These are phyloP conservation scores for Amblyjoppa proteus DNA, from an alignment of 2,888 invertebrate species.

Conservation along the genomic window DNA sequence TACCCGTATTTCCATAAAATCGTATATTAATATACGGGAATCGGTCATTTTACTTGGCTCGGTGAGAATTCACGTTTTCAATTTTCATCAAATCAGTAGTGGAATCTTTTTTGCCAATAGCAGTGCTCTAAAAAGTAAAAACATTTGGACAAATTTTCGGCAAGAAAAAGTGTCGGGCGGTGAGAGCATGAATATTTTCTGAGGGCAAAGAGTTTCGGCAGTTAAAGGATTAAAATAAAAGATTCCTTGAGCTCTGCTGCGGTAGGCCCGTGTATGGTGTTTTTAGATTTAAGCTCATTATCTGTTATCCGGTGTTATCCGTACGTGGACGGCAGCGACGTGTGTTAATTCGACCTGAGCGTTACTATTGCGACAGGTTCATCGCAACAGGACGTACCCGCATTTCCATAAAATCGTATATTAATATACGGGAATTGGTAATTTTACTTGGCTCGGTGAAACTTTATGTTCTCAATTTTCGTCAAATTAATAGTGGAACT, in stretches of 20 bases:
- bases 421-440: constrained; percentile 3
- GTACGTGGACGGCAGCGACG: constrained; percentile 36
- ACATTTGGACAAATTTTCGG: background rate
- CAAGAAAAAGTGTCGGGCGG: background rate
- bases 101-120: background rate
- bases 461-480: background rate
- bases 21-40: constrained; percentile 6
- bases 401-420: constrained; percentile 20
- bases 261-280: background rate
- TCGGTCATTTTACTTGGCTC: background rate
- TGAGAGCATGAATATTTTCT: background rate
- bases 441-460: background rate
- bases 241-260: background rate
- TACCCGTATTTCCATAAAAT: constrained; percentile 11
- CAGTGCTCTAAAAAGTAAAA: background rate
- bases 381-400: constrained; percentile 7
- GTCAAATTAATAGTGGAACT: background rate
- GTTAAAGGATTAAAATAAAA: background rate
- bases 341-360: constrained; percentile 48
- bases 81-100: background rate
- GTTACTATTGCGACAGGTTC: constrained; percentile 19
- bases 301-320: constrained; percentile 35
- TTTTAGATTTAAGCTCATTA: constrained; percentile 29
- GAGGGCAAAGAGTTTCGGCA: background rate
- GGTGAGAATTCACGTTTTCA: background rate